Conservation (phyloP, 2,888 invertebrate species). For the Calliscelio sp. region DNA sequence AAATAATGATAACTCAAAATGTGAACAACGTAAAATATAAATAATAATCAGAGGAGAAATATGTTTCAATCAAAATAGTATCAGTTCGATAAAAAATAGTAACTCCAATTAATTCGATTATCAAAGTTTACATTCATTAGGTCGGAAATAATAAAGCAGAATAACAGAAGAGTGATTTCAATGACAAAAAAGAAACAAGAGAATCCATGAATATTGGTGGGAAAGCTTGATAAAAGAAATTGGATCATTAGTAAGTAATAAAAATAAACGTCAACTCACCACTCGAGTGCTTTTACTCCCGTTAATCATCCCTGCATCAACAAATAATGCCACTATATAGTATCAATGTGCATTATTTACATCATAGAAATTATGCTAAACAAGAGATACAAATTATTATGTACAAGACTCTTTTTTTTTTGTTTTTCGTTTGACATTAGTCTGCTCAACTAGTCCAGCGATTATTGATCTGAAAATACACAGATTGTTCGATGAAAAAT, state of each 20-base stretch:
- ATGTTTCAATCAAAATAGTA: no score
- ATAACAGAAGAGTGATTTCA: not conserved
- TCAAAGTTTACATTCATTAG: not conserved
- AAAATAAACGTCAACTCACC: constrained; percentile 75
- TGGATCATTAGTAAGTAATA: constrained; percentile 25
- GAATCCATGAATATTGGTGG: no score
- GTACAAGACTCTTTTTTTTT: no score
- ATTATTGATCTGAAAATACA: no score
- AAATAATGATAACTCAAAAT: constrained; percentile 63
- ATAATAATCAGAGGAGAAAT: no score
- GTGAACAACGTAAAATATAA: no score
- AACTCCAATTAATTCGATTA: not conserved
- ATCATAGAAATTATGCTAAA: constrained; percentile 50
- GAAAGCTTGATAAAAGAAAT: constrained; percentile 3
- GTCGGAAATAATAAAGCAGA: not conserved
- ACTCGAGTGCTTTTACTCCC: constrained; percentile 83
- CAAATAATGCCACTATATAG: constrained; percentile 51
- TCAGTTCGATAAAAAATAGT: constrained; percentile 41
- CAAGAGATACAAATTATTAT: constrained; percentile 13
- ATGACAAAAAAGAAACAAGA: no score
- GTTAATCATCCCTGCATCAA: constrained; percentile 81
- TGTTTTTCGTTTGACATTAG: no score
- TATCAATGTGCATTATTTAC: constrained; percentile 11
- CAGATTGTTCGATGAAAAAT: no score
- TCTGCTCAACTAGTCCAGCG: no score